A percentile compares a stretch with the other conserved stretches of the same genome.
Evolutionary conservation across 2,888 invertebrate species (phyloP).

Genomic region (Leucozona laternaria): DNA sequence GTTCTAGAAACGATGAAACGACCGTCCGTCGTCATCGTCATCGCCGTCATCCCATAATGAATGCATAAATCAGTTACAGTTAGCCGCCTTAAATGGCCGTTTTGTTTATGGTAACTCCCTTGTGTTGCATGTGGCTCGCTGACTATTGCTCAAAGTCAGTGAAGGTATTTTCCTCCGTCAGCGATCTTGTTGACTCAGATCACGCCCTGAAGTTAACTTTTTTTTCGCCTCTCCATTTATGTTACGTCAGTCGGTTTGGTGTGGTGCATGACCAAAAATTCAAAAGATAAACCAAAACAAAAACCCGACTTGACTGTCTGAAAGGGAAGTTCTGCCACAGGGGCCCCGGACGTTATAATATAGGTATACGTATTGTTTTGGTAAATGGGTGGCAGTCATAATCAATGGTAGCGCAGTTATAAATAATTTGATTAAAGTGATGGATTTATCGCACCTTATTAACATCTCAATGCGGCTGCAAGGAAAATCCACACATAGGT

Average conservation of each 20-base stretch:
- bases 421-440: conserved; percentile 56
- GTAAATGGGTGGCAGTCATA: conserved; percentile 60
- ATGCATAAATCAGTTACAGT: conserved; percentile 72
- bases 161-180: conserved; percentile 49
- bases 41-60: conserved; percentile 39
- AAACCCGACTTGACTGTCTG: background rate
- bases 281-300: conserved; percentile 24
- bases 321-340: conserved; percentile 56
- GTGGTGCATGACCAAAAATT: conserved; percentile 67
- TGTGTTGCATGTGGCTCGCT: conserved; percentile 9
- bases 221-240: conserved; percentile 42
- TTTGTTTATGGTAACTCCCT: conserved; percentile 51
- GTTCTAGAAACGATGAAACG: conserved; percentile 52
- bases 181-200: conserved; percentile 71
- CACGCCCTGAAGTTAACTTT: conserved; percentile 64
- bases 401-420: conserved; percentile 59
- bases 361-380: no score
- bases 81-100: conserved; percentile 66
- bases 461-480: conserved; percentile 57
- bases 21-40: conserved; percentile 6
- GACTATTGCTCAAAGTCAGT: conserved; percentile 25
- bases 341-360: background rate
- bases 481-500: conserved; percentile 35
- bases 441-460: conserved; percentile 70
- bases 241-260: conserved; percentile 63